Evolutionary conservation across 2,113 vertebrate species (phyloP).

Genomic region (Thymallus thymallus): DNA sequence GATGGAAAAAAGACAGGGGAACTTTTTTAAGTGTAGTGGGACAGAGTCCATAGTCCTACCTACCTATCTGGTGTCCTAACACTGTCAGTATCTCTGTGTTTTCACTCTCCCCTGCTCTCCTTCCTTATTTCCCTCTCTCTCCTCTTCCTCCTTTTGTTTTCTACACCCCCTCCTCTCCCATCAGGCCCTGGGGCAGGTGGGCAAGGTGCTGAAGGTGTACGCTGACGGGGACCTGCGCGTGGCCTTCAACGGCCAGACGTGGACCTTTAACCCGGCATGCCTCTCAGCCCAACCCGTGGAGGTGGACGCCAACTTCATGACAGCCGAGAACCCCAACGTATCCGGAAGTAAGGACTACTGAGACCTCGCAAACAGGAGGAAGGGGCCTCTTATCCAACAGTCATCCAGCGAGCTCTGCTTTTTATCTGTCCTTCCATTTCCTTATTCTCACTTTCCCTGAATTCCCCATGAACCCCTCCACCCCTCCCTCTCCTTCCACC

Average conservation of each 20-base stretch:
- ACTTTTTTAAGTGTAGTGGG: background rate
- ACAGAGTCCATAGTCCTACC: background rate
- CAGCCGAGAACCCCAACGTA: conserved; percentile 85
- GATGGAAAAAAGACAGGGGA: background rate
- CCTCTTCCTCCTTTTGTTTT: background rate
- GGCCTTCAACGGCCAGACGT: conserved; percentile 89
- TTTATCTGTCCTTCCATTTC: background rate
- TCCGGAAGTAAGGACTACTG: conserved; percentile 84
- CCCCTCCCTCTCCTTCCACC: background rate
- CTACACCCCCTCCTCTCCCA: background rate
- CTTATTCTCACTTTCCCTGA: background rate
- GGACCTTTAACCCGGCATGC: conserved; percentile 97
- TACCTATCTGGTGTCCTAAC: background rate
- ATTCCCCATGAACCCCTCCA: background rate
- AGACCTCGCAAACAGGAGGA: conserved; percentile 25
- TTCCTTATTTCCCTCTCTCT: background rate
- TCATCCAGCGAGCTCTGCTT: conserved; percentile 19
- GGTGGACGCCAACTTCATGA: conserved; percentile 92
- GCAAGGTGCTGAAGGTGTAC: conserved; percentile 94
- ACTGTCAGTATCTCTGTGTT: background rate
- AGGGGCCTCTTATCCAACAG: conserved; percentile 14
- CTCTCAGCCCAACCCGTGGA: conserved; percentile 84
- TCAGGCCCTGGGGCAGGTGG: conserved; percentile 88
- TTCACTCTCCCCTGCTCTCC: background rate
- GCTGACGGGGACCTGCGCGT: conserved; percentile 90